Conservation (phyloP, 1,140 invertebrate species). For the Pseudomyrmex pallidus region DNA sequence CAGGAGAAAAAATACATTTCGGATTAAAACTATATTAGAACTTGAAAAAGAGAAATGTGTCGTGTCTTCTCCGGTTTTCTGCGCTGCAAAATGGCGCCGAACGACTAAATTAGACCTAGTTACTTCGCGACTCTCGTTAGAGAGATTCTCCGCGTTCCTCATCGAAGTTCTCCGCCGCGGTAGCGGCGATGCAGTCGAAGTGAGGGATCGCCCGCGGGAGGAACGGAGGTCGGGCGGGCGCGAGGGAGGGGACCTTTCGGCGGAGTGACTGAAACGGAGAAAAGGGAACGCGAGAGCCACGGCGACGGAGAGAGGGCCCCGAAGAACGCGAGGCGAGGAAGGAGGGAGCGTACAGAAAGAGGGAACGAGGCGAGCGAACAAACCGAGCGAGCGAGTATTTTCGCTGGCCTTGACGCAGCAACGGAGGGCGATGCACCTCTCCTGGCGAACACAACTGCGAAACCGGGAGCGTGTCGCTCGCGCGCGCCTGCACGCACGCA, state of each 20-base stretch:
- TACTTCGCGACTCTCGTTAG: constrained; percentile 15
- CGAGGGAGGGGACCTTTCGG: constrained; percentile 80
- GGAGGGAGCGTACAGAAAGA: constrained; percentile 32
- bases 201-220: constrained; percentile 42
- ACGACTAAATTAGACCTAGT: background rate
- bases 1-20: too few relatives aligned
- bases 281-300: constrained; percentile 57
- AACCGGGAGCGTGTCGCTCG: constrained; percentile 78
- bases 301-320: constrained; percentile 15
- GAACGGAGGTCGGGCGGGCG: constrained; percentile 43
- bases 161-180: constrained; percentile 45
- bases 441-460: constrained; percentile 81
- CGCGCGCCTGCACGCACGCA: constrained; percentile 56
- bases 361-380: constrained; percentile 68
- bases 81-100: background rate
- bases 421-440: constrained; percentile 85
- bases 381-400: constrained; percentile 82
- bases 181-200: constrained; percentile 44
- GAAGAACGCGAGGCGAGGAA: constrained; percentile 42
- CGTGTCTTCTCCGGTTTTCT: background rate
- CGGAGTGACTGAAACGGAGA: constrained; percentile 75
- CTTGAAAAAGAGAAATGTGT: too few relatives aligned
- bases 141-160: constrained; percentile 24
- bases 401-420: constrained; percentile 85
- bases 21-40: background rate